Evolutionary conservation across 2,797 vertebrate genomes (phyloP).

Genomic region (Acanthiza pusilla): DNA sequence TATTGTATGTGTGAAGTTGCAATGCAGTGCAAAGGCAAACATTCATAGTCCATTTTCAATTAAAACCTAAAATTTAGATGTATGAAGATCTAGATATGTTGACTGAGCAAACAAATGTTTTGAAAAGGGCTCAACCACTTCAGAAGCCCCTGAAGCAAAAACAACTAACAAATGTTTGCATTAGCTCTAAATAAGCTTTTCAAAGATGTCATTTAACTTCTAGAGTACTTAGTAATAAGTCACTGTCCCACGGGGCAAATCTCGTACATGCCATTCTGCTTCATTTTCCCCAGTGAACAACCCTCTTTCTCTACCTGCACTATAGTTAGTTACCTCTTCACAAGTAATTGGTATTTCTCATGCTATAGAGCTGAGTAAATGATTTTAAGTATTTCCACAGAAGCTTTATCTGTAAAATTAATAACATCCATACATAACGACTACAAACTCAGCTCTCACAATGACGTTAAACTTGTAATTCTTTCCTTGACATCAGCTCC

Average conservation of each 20-base stretch:
- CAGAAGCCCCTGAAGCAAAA: neutral
- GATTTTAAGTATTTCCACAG: neutral
- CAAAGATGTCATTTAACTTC: neutral
- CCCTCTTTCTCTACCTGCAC: neutral
- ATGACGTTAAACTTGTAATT: neutral
- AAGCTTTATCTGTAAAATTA: neutral
- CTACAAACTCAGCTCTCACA: neutral
- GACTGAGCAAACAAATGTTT: neutral
- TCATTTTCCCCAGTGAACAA: neutral
- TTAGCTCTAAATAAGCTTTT: neutral
- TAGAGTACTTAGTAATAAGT: neutral
- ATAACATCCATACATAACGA: neutral
- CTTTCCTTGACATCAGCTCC: neutral
- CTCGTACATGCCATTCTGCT: neutral
- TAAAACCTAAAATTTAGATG: neutral
- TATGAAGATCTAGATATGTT: neutral
- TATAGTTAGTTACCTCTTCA: neutral
- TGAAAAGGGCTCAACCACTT: neutral
- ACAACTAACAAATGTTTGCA: neutral
- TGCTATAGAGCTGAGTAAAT: neutral
- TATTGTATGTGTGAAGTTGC: neutral
- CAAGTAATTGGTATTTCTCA: neutral
- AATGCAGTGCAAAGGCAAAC: neutral
- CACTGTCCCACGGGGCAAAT: neutral
- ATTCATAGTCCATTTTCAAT: neutral